A percentile compares a stretch with the other conserved stretches of the same genome.
phyloP scores from a whole-genome alignment of 30 jellyfish, hydroid and myxozoan species.

The Chrysaora quinquecirrha region DNA sequence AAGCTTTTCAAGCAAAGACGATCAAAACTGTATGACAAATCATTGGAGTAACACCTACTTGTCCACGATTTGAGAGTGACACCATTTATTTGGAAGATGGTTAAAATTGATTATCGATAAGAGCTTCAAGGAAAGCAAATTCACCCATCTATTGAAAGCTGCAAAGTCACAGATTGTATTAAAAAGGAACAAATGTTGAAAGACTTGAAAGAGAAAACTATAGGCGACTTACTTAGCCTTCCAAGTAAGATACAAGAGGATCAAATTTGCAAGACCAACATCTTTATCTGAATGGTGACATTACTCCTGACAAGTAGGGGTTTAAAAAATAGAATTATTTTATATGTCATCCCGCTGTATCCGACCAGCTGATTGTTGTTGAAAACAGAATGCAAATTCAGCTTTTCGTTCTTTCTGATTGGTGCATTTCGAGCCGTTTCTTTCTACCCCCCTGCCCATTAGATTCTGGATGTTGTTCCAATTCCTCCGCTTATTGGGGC shows the following conservation, averaged over 20 bases:
- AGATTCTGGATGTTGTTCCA: too few relatives aligned
- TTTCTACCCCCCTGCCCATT: too few relatives aligned
- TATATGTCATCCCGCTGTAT: too few relatives aligned
- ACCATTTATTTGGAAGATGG: conserved; percentile 2
- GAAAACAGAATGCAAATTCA: too few relatives aligned
- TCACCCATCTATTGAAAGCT: neutral
- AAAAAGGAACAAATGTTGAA: conserved; percentile 4
- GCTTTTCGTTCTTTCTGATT: too few relatives aligned
- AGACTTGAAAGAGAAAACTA: conserved; percentile 15
- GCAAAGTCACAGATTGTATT: neutral
- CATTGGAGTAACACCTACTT: conserved; percentile 15
- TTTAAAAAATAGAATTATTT: too few relatives aligned
- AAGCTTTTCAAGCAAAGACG: conserved; percentile 1
- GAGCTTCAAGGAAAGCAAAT: conserved; percentile 13
- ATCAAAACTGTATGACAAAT: neutral
- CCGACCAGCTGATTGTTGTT: too few relatives aligned
- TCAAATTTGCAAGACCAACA: conserved; percentile 12
- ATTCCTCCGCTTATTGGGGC: too few relatives aligned
- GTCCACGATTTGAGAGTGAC: neutral
- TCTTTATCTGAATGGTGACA: conserved; percentile 4
- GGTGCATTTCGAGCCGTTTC: too few relatives aligned
- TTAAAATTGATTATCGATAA: neutral
- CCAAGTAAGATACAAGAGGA: conserved; percentile 22
- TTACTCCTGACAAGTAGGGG: conserved; percentile 7
- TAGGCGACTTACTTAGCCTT: conserved; percentile 8